These are phyloP conservation scores for Pseudomyrmex pallidus DNA, from an alignment of 1,140 invertebrate species.

Conservation along the genomic window DNA sequence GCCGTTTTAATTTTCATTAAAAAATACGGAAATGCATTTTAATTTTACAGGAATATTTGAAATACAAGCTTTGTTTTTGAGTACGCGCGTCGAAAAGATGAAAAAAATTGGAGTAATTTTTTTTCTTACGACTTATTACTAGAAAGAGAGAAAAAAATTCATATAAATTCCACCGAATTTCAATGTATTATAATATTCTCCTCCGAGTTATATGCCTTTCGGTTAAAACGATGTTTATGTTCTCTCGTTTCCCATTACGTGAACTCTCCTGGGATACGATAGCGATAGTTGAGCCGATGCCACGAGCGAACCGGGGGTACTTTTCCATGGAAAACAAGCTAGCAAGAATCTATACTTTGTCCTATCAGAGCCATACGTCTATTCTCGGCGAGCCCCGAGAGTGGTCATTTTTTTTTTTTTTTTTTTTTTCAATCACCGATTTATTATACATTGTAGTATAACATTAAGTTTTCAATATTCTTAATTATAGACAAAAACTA, in stretches of 20 bases:
- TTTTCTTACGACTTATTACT: neutral
- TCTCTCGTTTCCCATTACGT: constrained; percentile 36
- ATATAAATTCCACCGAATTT: neutral
- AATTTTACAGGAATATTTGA: no score
- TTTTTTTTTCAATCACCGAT: constrained; percentile 12
- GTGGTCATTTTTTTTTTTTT: neutral
- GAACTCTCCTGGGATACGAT: constrained; percentile 47
- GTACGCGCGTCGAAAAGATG: neutral
- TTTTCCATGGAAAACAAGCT: constrained; percentile 55
- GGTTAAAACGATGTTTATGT: constrained; percentile 37
- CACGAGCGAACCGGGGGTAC: constrained; percentile 38
- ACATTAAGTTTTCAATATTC: neutral
- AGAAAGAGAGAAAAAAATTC: neutral
- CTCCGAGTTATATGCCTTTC: neutral
- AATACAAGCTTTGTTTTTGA: neutral
- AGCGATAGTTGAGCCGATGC: constrained; percentile 45
- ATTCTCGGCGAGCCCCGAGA: constrained; percentile 1
- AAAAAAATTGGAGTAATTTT: neutral
- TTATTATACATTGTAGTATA: neutral
- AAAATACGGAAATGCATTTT: neutral
- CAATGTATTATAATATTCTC: constrained; percentile 38
- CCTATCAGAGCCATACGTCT: constrained; percentile 1
- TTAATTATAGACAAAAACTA: constrained; percentile 2
- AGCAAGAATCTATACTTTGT: neutral
- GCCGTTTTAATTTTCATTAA: neutral